phyloP scores from a whole-genome alignment of 1,140 invertebrate species.

The Calliopsis andreniformis region DNA sequence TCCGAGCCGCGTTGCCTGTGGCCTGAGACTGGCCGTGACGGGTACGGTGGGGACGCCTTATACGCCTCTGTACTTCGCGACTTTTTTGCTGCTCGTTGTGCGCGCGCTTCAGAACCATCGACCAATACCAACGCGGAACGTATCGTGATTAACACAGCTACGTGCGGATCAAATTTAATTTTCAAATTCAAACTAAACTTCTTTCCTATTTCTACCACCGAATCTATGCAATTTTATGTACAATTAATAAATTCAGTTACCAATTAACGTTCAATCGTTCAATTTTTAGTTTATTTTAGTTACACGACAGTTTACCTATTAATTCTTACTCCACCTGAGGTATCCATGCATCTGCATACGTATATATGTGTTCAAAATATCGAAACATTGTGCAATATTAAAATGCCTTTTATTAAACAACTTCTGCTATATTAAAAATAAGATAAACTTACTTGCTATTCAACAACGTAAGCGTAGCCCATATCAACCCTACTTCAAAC shows the following conservation, averaged over 20 bases:
- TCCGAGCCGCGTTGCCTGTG: not conserved
- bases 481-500: not conserved
- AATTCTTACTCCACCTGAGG: too few relatives aligned
- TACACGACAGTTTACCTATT: too few relatives aligned
- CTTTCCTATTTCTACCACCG: accelerated
- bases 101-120: constrained; percentile 23
- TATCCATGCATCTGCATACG: too few relatives aligned
- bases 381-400: too few relatives aligned
- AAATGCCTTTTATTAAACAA: too few relatives aligned
- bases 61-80: constrained; percentile 42
- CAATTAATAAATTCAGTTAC: too few relatives aligned
- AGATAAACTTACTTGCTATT: not conserved
- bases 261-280: too few relatives aligned
- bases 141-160: not conserved
- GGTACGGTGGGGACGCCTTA: constrained; percentile 38
- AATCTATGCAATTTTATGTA: too few relatives aligned
- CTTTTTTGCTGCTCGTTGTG: constrained; percentile 19
- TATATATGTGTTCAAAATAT: too few relatives aligned
- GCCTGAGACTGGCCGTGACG: constrained; percentile 38
- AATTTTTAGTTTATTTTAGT: too few relatives aligned
- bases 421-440: too few relatives aligned
- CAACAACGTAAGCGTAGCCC: too few relatives aligned
- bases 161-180: constrained; percentile 8
- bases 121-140: constrained; percentile 25
- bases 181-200: constrained; percentile 5